Percentiles rank a stretch among this genome's conserved stretches.
phyloP scores from a whole-genome alignment of 2,797 vertebrate species.

The Betta splendens region DNA sequence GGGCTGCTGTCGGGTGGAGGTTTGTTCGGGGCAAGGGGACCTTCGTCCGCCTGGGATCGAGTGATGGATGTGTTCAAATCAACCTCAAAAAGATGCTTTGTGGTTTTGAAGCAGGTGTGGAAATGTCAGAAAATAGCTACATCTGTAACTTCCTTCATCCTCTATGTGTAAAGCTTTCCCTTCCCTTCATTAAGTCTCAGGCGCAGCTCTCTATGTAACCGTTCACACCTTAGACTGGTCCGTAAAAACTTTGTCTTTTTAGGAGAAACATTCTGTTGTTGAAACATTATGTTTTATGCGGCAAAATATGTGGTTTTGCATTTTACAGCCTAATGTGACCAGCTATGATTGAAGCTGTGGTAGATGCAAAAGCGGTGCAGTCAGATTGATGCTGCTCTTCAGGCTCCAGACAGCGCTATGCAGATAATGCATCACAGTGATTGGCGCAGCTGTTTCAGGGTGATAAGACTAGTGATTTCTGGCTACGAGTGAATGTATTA shows the following conservation, averaged over 20 bases:
- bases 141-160: too few species aligned
- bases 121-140: not conserved
- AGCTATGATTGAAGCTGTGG: not conserved
- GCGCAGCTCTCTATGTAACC: not conserved
- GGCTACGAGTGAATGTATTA: not conserved
- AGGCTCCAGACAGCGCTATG: not conserved
- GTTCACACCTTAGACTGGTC: too few species aligned
- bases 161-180: not conserved
- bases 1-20: not conserved
- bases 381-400: not conserved
- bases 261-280: not conserved
- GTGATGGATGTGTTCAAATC: too few species aligned
- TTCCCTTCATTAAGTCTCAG: constrained; percentile 5
- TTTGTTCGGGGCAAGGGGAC: not conserved
- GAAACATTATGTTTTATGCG: not conserved
- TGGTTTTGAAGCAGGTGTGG: not conserved
- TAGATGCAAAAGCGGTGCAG: not conserved
- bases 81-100: too few species aligned
- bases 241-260: not conserved
- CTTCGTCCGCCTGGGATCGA: too few species aligned
- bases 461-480: not conserved
- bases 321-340: not conserved
- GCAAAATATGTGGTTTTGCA: not conserved
- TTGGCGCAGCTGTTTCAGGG: not conserved
- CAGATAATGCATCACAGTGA: not conserved